These are phyloP conservation scores for Puffinus mauretanicus DNA, from an alignment of 2,113 vertebrate species.

Conservation along the genomic window DNA sequence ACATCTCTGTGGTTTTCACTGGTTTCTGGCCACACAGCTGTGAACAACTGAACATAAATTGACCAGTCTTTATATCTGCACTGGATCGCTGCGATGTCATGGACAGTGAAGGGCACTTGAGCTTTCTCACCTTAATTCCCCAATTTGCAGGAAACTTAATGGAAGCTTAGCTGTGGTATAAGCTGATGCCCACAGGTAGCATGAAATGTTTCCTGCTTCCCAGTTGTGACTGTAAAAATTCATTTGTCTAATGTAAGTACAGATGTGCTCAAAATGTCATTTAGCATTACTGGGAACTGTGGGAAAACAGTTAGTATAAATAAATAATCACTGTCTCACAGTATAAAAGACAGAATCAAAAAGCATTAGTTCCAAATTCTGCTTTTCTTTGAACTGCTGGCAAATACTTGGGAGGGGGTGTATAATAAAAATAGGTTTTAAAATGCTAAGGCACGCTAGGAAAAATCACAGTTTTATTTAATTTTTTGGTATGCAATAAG, in stretches of 20 bases:
- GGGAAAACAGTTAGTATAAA: conserved; percentile 16
- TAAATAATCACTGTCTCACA: conserved; percentile 6
- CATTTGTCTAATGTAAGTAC: neutral
- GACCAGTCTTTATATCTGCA: neutral
- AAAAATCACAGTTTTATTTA: neutral
- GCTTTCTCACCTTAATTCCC: neutral
- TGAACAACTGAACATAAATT: neutral
- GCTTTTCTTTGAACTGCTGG: neutral
- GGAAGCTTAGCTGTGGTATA: neutral
- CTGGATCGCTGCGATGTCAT: accelerated
- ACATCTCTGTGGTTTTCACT: neutral
- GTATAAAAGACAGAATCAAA: neutral
- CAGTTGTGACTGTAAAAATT: neutral
- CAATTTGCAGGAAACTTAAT: neutral
- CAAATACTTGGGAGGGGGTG: neutral
- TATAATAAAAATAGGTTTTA: neutral
- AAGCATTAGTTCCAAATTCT: neutral
- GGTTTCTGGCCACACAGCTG: neutral
- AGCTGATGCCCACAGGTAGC: neutral
- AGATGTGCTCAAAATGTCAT: conserved; percentile 54
- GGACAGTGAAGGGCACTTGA: neutral
- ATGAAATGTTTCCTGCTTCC: neutral
- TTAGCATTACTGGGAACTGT: neutral
- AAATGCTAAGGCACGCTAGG: neutral
- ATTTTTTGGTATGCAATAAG: neutral